Evolutionary conservation across 1,140 invertebrate genomes (phyloP).

Genomic region (Drosophila lacteicornis): DNA sequence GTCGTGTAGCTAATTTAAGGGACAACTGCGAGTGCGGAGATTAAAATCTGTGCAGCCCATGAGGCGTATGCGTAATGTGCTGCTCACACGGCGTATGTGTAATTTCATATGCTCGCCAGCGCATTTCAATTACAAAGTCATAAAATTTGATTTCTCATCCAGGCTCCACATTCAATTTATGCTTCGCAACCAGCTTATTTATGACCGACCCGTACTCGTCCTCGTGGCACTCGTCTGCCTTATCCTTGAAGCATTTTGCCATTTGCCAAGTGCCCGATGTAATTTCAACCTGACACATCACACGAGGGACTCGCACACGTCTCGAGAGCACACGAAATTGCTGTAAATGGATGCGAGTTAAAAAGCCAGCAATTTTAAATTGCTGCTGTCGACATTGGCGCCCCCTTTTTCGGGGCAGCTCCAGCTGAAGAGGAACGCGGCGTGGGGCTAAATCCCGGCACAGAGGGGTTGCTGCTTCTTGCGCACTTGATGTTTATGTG

Average conservation of each 20-base stretch:
- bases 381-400: slow-evolving; percentile 69
- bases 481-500: slow-evolving; percentile 81
- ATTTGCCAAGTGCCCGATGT: slow-evolving; percentile 76
- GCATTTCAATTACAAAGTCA: slow-evolving; percentile 81
- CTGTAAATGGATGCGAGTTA: slow-evolving; percentile 83
- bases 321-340: slow-evolving; percentile 69
- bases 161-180: slow-evolving; percentile 67
- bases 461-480: slow-evolving; percentile 36
- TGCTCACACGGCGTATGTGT: slow-evolving; percentile 2
- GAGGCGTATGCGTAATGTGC: slow-evolving; percentile 48
- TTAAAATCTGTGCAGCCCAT: slow-evolving; percentile 33
- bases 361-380: slow-evolving; percentile 83
- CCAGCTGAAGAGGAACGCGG: not conserved
- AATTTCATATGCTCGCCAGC: slow-evolving; percentile 59
- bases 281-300: slow-evolving; percentile 81
- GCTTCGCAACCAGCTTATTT: slow-evolving; percentile 59
- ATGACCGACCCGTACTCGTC: slow-evolving; percentile 28
- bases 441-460: not conserved
- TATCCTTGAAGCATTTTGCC: slow-evolving; percentile 60
- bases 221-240: slow-evolving; percentile 29
- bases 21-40: slow-evolving; percentile 16
- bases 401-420: slow-evolving; percentile 41
- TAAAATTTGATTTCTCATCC: slow-evolving; percentile 79
- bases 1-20: not conserved
- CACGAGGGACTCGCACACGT: slow-evolving; percentile 58